Conservation (phyloP, 2,797 vertebrate species). For the Sebastiscus tertius region DNA sequence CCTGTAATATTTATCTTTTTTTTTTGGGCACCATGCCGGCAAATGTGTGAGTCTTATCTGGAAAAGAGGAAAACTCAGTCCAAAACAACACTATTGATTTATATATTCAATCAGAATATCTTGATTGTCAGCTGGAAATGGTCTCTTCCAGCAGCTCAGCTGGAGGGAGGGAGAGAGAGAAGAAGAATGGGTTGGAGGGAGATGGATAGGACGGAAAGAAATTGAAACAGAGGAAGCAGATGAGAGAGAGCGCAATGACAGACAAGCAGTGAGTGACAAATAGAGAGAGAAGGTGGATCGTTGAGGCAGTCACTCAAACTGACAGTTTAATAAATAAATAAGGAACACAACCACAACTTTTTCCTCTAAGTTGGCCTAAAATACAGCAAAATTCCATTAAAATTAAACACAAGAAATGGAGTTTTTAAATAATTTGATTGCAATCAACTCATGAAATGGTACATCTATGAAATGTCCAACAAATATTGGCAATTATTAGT, state of each 20-base stretch:
- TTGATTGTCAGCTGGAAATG: conserved; percentile 30
- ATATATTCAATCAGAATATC: not conserved
- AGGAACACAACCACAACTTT: not conserved
- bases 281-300: not conserved
- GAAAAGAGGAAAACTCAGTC: not conserved
- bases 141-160: not conserved
- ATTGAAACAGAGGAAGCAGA: not conserved
- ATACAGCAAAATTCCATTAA: not conserved
- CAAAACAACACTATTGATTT: not conserved
- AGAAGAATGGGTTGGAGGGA: not conserved
- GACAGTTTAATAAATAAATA: conserved; percentile 13
- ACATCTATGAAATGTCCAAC: no score
- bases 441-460: no score
- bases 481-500: no score
- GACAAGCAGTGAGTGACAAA: conserved; percentile 36
- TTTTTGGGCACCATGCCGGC: no score
- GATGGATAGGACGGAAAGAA: not conserved
- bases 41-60: not conserved
- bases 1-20: not conserved
- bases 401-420: not conserved
- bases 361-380: not conserved
- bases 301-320: conserved; percentile 12
- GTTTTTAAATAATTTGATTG: no score
- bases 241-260: not conserved
- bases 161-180: not conserved